Conservation (phyloP, 2,113 vertebrate species). For the Ascaphus truei region DNA sequence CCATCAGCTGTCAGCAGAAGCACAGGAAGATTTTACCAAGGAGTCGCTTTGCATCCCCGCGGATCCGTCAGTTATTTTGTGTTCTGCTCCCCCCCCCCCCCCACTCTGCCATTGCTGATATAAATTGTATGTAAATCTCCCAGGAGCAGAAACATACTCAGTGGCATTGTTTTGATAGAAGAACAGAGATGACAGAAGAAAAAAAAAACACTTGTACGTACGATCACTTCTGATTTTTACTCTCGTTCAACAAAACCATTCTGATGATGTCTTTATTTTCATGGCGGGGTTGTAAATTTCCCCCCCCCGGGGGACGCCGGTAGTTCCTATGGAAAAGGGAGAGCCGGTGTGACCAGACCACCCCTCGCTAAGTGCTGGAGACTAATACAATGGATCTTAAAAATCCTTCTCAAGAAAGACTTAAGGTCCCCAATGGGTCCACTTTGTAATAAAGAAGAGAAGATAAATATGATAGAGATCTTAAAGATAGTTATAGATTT, state of each 20-base stretch:
- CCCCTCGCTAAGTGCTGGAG: no score
- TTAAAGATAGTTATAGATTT: no score
- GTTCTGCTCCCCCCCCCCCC: slow-evolving; percentile 50
- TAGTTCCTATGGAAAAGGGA: not conserved
- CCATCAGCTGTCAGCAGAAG: slow-evolving; percentile 97
- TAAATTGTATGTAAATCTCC: slow-evolving; percentile 83
- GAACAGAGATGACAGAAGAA: slow-evolving; percentile 64
- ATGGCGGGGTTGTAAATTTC: not conserved
- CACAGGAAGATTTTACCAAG: slow-evolving; percentile 89
- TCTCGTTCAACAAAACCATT: slow-evolving; percentile 1
- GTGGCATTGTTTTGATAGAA: slow-evolving; percentile 86
- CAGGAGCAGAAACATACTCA: slow-evolving; percentile 72
- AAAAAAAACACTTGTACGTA: slow-evolving; percentile 72
- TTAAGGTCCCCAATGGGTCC: no score
- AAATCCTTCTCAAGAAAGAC: no score
- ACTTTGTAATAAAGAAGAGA: not conserved
- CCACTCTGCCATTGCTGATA: not conserved
- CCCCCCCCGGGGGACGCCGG: not conserved
- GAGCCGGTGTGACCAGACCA: no score
- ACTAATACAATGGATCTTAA: no score
- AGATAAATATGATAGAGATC: no score
- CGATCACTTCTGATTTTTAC: slow-evolving; percentile 42
- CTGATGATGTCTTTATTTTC: not conserved
- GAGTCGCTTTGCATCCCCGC: slow-evolving; percentile 93
- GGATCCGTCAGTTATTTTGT: slow-evolving; percentile 88